phyloP scores from a whole-genome alignment of 2,888 invertebrate species.

The Barypeithes pellucidus region DNA sequence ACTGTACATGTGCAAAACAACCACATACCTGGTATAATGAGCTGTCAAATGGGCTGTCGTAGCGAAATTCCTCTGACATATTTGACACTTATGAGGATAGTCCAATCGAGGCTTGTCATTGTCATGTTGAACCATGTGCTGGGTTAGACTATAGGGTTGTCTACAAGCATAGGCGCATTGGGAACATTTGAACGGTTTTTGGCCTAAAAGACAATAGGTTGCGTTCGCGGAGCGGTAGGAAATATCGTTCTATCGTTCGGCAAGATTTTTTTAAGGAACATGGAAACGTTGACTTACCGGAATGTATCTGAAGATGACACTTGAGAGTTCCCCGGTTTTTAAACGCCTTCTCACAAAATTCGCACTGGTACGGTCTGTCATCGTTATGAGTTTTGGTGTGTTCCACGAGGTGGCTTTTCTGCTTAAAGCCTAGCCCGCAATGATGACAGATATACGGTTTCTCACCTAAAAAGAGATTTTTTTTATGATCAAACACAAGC shows the following conservation, averaged over 20 bases:
- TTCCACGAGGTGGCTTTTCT: slow-evolving; percentile 66
- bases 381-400: slow-evolving; percentile 65
- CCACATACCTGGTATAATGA: slow-evolving; percentile 45
- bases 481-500: too few species aligned
- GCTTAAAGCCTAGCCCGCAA: slow-evolving; percentile 65
- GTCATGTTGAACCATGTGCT: slow-evolving; percentile 65
- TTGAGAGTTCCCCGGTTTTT: slow-evolving; percentile 64
- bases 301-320: slow-evolving; percentile 65
- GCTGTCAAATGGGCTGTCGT: slow-evolving; percentile 47
- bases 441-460: slow-evolving; percentile 65
- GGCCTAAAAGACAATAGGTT: slow-evolving; percentile 56
- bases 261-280: too few species aligned
- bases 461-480: slow-evolving; percentile 64
- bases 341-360: slow-evolving; percentile 64
- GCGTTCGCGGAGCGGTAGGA: too few species aligned
- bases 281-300: slow-evolving; percentile 56
- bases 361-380: slow-evolving; percentile 64
- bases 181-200: slow-evolving; percentile 65
- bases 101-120: slow-evolving; percentile 41
- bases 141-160: slow-evolving; percentile 64
- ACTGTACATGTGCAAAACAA: too few species aligned
- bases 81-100: slow-evolving; percentile 44
- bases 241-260: too few species aligned
- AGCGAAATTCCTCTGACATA: slow-evolving; percentile 49
- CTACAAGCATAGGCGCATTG: slow-evolving; percentile 65